These are phyloP conservation scores for Xestia sexstrigata DNA, from an alignment of 2,888 invertebrate genomes.

Conservation along the genomic window DNA sequence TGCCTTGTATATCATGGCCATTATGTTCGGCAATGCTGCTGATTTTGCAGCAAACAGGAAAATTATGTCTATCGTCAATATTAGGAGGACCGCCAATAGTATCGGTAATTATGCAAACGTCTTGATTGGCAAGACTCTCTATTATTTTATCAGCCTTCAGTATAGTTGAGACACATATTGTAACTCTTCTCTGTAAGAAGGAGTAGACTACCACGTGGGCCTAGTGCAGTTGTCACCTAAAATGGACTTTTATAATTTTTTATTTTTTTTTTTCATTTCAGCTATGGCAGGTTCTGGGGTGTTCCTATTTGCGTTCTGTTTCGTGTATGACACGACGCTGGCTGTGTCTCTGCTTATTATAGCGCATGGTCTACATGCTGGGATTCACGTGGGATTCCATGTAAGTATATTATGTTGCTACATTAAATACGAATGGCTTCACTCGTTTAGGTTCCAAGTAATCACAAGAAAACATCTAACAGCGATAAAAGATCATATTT, in stretches of 20 bases:
- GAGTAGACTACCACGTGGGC: background rate
- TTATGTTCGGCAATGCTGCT: slow-evolving; percentile 76
- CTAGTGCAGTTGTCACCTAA: background rate
- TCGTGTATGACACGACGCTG: slow-evolving; percentile 77
- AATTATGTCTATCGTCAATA: slow-evolving; percentile 75
- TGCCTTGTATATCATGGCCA: slow-evolving; percentile 85
- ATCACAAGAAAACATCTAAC: background rate
- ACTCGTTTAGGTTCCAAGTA: background rate
- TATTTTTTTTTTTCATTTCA: slow-evolving; percentile 59
- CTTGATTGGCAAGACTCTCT: background rate
- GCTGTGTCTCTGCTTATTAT: slow-evolving; percentile 90
- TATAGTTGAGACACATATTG: background rate
- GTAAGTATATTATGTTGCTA: slow-evolving; percentile 76
- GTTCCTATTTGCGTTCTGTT: slow-evolving; percentile 88
- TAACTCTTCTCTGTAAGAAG: background rate
- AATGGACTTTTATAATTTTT: background rate
- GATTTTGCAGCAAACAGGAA: slow-evolving; percentile 76
- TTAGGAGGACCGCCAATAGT: slow-evolving; percentile 82
- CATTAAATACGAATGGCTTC: background rate
- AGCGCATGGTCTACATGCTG: slow-evolving; percentile 91
- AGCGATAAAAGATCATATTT: too few relatives aligned
- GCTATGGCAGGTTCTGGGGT: slow-evolving; percentile 75
- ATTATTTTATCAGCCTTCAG: background rate
- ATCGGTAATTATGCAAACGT: slow-evolving; percentile 78
- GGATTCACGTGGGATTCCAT: slow-evolving; percentile 91